phyloP scores from a whole-genome alignment of 2,888 invertebrate species.

The Timema podura region DNA sequence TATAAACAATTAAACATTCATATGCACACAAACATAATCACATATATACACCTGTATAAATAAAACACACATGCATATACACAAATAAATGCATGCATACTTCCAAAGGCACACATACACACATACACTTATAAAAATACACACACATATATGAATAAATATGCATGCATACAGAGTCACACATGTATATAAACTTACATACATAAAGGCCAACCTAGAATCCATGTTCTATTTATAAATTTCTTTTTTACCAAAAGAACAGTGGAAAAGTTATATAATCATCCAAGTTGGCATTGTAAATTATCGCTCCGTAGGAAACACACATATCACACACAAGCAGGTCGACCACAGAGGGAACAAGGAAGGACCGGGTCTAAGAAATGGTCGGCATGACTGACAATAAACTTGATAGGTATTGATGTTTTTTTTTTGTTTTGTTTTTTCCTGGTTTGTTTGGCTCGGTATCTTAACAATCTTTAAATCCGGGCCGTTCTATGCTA shows the following conservation, averaged over 20 bases:
- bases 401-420: too few relatives aligned
- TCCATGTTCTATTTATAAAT: neutral
- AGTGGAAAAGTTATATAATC: too few relatives aligned
- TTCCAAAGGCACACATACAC: neutral
- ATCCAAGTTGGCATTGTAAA: too few relatives aligned
- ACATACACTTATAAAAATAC: neutral
- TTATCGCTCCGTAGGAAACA: too few relatives aligned
- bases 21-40: neutral
- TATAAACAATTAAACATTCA: neutral
- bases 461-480: too few relatives aligned
- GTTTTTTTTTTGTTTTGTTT: too few relatives aligned
- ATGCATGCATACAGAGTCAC: neutral
- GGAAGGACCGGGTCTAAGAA: too few relatives aligned
- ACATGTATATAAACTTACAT: neutral
- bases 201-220: neutral
- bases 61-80: neutral
- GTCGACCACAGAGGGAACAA: too few relatives aligned
- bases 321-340: too few relatives aligned
- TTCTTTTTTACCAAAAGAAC: neutral
- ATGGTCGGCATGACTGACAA: too few relatives aligned
- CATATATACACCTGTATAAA: conserved; percentile 4
- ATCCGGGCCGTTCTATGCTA: too few relatives aligned
- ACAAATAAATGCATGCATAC: conserved; percentile 4
- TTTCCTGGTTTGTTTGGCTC: too few relatives aligned
- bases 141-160: neutral